phyloP scores from a whole-genome alignment of 1,140 invertebrate genomes.

The Drosophila parabipectinata region DNA sequence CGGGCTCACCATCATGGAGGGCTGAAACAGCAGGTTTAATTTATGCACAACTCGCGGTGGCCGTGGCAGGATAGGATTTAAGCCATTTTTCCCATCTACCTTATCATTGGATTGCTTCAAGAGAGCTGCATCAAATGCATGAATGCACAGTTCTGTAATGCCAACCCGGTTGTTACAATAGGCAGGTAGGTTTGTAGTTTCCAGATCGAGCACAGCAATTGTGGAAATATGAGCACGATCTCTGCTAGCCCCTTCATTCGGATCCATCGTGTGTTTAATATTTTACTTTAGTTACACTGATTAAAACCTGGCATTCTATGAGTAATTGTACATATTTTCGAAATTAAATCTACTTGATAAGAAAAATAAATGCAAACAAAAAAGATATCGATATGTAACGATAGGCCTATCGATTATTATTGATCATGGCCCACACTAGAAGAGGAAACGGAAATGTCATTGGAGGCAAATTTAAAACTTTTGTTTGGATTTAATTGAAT shows the following conservation, averaged over 20 bases:
- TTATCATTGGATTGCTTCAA: slow-evolving; percentile 16
- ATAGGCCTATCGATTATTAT: neutral
- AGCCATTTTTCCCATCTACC: neutral
- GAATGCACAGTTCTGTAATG: slow-evolving; percentile 72
- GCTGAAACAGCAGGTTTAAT: slow-evolving; percentile 87
- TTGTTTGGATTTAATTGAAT: neutral
- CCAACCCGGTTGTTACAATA: slow-evolving; percentile 43
- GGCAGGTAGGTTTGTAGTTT: slow-evolving; percentile 62
- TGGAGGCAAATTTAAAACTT: too few species aligned
- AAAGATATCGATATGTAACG: neutral
- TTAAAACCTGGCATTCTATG: too few species aligned
- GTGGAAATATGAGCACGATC: slow-evolving; percentile 42
- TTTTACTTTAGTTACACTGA: neutral
- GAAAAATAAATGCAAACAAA: neutral
- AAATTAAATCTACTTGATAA: neutral
- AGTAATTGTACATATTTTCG: neutral
- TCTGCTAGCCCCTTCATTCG: neutral
- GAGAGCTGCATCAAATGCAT: slow-evolving; percentile 58
- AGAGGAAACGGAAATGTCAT: too few species aligned
- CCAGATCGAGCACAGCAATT: slow-evolving; percentile 71
- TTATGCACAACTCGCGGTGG: slow-evolving; percentile 87
- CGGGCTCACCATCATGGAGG: slow-evolving; percentile 85
- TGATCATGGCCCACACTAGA: too few species aligned
- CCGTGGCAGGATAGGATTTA: neutral
- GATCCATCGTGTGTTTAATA: neutral